These are phyloP conservation scores for Anoplolepis gracilipes DNA, from an alignment of 1,140 invertebrate species.

Conservation along the genomic window DNA sequence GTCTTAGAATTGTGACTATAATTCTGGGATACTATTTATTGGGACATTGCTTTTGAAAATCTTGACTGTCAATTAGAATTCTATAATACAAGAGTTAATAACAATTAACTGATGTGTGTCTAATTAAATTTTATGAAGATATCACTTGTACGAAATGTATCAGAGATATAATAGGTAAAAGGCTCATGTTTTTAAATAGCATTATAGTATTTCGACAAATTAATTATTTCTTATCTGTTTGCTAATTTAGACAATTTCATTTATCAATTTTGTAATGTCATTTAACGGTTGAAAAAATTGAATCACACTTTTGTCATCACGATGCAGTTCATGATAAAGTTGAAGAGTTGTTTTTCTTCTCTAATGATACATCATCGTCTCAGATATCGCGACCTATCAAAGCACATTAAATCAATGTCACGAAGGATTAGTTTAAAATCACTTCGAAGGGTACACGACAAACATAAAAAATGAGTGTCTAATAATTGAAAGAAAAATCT, in stretches of 20 bases:
- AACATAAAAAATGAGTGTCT: not conserved
- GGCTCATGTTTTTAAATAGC: not conserved
- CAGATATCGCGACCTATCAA: conserved; percentile 40
- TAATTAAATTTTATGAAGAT: too few species aligned
- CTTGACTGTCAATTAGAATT: too few species aligned
- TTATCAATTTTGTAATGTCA: not conserved
- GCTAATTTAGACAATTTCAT: not conserved
- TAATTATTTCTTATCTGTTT: not conserved
- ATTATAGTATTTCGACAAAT: not conserved
- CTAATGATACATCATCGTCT: conserved; percentile 29
- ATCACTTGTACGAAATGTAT: too few species aligned
- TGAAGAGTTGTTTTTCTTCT: not conserved
- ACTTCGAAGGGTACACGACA: not conserved
- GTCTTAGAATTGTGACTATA: not conserved
- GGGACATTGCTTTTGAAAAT: too few species aligned
- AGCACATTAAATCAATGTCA: conserved; percentile 47
- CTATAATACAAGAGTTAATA: too few species aligned
- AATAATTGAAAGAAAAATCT: not conserved
- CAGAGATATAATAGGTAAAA: not conserved
- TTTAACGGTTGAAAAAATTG: conserved; percentile 2
- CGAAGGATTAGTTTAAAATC: conserved; percentile 1
- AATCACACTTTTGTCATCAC: not conserved
- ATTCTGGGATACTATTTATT: too few species aligned
- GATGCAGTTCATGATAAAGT: not conserved
- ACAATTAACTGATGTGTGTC: too few species aligned